Evolutionary conservation across 2,888 invertebrate genomes (phyloP), one percentile per base, ranked within the genome.

Genomic region (Microplitis manilae): DNA sequence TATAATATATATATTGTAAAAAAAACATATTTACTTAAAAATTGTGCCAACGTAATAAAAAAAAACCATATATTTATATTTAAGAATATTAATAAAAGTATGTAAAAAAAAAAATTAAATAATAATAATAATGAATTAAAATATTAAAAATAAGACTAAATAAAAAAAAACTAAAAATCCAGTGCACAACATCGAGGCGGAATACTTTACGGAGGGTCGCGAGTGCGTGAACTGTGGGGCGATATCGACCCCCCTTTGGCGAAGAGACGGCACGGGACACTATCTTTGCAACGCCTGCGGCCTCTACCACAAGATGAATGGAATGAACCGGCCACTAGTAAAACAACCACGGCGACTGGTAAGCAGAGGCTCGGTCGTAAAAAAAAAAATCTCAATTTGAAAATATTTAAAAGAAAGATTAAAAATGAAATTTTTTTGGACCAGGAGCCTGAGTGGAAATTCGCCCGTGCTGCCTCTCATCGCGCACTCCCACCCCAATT

Each of bases 221-320:
- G 98, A 98, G 91, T 98, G 98, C 91, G 98, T 98, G 79, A 98
- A 98, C 92, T 98, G 98, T 91, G 98, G 98, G 81, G 97, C 98
- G 83, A 97, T 97, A 88, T 96, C 96, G 85, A 99, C 98, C 76
- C 98, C 98, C 75, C 92, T 99, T 84, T 98, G 98, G 98, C 93
- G 98, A 80, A 93, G 98, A 86, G 98, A 98, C 91, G 96, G 97
- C 83, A 97, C 97, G 78, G 98, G 98, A 67, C 98, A 98, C 93
- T 98, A 98, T 92, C 93, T 98, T 89, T 99, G 98, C 94, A 99
- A 99, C 93, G 98, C 98, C 80, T 99, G 98, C 92, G 98, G 98
- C 83, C 94, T 98, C 83, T 99, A 99, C 93, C 97, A 98, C 93
- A 98, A 98, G 93, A 98, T 98, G 96, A 98, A 97, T 91, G 97